These are phyloP conservation scores for Archilochus colubris DNA, from an alignment of 2,113 vertebrate genomes.

Conservation along the genomic window DNA sequence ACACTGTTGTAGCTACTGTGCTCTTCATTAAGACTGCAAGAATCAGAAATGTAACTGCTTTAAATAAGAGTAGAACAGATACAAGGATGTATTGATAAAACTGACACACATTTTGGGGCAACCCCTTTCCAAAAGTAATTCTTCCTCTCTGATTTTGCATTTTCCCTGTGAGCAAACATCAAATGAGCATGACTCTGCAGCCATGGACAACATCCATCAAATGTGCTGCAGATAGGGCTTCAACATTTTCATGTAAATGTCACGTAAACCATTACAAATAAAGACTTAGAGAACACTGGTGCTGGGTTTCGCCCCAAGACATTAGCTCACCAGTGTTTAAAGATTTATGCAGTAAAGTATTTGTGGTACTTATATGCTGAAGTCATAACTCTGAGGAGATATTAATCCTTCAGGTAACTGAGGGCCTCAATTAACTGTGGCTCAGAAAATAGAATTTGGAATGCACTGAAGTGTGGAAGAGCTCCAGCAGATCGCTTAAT, in stretches of 20 bases:
- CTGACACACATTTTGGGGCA: not conserved
- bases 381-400: constrained; percentile 45
- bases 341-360: constrained; percentile 47
- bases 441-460: constrained; percentile 44
- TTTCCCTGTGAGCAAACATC: not conserved
- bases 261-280: not conserved
- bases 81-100: rapidly evolving
- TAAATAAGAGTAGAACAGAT: not conserved
- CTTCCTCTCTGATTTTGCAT: not conserved
- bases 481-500: constrained; percentile 49
- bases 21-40: not conserved
- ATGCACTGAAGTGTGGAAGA: constrained; percentile 2
- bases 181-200: not conserved
- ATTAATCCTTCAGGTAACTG: constrained; percentile 48
- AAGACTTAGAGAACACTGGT: not conserved
- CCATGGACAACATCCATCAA: not conserved
- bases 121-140: not conserved
- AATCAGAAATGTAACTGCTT: not conserved
- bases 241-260: not conserved
- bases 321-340: constrained; percentile 55
- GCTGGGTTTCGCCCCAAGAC: constrained; percentile 6
- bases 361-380: constrained; percentile 26
- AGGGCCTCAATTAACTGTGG: constrained; percentile 48
- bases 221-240: not conserved
- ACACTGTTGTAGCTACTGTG: not conserved